Conservation (phyloP, 1,140 invertebrate genomes). For the Drosophila nasuta region DNA sequence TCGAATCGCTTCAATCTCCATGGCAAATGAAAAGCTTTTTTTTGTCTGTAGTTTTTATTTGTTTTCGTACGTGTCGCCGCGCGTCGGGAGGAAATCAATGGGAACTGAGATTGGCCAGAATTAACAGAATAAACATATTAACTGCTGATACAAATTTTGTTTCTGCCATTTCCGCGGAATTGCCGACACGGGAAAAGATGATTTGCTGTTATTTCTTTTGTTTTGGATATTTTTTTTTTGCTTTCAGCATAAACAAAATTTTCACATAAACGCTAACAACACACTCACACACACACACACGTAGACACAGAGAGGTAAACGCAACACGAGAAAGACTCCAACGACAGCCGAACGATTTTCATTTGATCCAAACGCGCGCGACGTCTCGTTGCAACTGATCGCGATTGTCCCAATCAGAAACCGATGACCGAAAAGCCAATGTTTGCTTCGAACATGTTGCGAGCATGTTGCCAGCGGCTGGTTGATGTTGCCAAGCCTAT, state of each 20-base stretch:
- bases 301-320: neutral
- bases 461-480: neutral
- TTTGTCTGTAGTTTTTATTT: constrained; percentile 4
- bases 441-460: constrained; percentile 61
- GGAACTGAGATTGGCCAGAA: constrained; percentile 48
- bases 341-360: constrained; percentile 49
- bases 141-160: constrained; percentile 59
- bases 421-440: constrained; percentile 14
- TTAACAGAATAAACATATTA: constrained; percentile 56
- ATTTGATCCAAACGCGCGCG: constrained; percentile 70
- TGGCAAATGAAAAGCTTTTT: constrained; percentile 57
- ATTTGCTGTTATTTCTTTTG: constrained; percentile 37
- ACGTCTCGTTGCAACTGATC: constrained; percentile 65
- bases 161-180: constrained; percentile 62
- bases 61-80: constrained; percentile 40
- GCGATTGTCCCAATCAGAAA: constrained; percentile 46
- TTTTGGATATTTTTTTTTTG: constrained; percentile 26
- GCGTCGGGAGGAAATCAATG: constrained; percentile 51
- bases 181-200: constrained; percentile 51
- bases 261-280: constrained; percentile 43
- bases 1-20: constrained; percentile 64
- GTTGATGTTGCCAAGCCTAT: constrained; percentile 26
- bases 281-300: constrained; percentile 36
- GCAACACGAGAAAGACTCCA: constrained; percentile 16
- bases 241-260: constrained; percentile 67